Evolutionary conservation across 2,888 invertebrate genomes (phyloP).

Genomic region (Cephus sareptanus): DNA sequence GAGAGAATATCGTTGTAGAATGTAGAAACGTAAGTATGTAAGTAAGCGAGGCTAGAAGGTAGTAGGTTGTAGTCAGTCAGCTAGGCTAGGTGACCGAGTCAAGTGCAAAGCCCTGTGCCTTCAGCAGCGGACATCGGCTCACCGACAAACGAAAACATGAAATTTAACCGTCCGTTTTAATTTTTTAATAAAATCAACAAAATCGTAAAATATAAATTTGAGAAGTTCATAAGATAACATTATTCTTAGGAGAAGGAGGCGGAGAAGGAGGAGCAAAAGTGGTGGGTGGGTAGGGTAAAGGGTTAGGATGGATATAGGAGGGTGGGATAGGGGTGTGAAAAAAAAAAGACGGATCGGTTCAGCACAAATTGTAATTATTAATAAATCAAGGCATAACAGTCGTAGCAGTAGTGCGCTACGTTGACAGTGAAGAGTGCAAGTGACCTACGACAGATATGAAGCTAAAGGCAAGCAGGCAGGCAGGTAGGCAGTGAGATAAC

Average conservation of each 20-base stretch:
- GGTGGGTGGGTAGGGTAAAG: not conserved
- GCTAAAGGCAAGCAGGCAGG: not conserved
- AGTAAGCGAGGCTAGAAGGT: conserved; percentile 24
- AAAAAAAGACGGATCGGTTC: not conserved
- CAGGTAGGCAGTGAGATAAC: not conserved
- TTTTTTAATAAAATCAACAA: conserved; percentile 58
- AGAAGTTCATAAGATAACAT: conserved; percentile 42
- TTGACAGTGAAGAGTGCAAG: not conserved
- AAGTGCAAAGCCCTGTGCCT: conserved; percentile 67
- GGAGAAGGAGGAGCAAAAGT: not conserved
- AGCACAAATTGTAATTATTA: not conserved
- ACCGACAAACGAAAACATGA: conserved; percentile 58
- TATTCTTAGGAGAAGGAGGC: conserved; percentile 32
- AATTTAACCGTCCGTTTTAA: conserved; percentile 65
- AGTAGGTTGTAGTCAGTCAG: conserved; percentile 42
- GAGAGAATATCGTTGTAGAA: conserved; percentile 29
- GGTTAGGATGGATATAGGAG: too few species aligned
- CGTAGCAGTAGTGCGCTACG: not conserved
- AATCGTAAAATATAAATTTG: conserved; percentile 52
- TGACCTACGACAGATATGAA: not conserved
- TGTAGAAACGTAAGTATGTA: conserved; percentile 46
- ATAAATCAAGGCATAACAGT: not conserved
- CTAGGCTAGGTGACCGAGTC: conserved; percentile 66
- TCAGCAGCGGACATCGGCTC: conserved; percentile 66
- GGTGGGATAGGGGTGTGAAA: too few species aligned